Evolutionary conservation across 1,140 invertebrate genomes (phyloP).

Genomic region (Brachionus paranguensis): DNA sequence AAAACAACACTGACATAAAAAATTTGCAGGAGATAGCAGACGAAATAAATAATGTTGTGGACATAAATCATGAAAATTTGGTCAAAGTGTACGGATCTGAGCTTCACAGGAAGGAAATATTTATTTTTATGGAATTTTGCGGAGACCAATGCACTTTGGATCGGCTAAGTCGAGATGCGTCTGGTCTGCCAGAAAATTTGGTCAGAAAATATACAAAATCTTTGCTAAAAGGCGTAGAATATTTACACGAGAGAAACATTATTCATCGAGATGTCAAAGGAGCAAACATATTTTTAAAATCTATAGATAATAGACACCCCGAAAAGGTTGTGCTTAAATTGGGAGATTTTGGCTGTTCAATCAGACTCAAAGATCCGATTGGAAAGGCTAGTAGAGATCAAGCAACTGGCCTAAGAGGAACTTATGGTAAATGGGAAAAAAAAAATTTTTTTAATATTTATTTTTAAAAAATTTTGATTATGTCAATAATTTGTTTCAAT

Average conservation of each 20-base stretch:
- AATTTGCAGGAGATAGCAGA: neutral
- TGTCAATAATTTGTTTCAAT: too few species aligned
- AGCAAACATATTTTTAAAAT: conserved; percentile 45
- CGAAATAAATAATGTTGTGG: conserved; percentile 28
- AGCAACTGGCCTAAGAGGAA: conserved; percentile 11
- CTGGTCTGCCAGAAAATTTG: conserved; percentile 15
- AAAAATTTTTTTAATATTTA: too few species aligned
- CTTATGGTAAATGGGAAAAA: conserved; percentile 5
- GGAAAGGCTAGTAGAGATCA: conserved; percentile 46
- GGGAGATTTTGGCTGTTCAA: conserved; percentile 54
- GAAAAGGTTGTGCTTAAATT: conserved; percentile 15
- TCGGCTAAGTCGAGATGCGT: neutral
- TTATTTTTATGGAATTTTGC: conserved; percentile 40
- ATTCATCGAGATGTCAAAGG: conserved; percentile 88
- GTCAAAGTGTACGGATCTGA: conserved; percentile 32
- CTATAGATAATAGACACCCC: neutral
- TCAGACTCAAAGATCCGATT: conserved; percentile 51
- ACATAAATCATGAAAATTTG: conserved; percentile 38
- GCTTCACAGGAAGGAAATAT: conserved; percentile 26
- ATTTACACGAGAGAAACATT: conserved; percentile 87
- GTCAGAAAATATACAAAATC: conserved; percentile 27
- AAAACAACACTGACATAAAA: neutral
- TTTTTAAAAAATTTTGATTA: too few species aligned
- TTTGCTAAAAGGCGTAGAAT: conserved; percentile 15
- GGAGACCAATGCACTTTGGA: conserved; percentile 31